Evolutionary conservation across 2,888 invertebrate species (phyloP).

Genomic region (Lepas anatifera): DNA sequence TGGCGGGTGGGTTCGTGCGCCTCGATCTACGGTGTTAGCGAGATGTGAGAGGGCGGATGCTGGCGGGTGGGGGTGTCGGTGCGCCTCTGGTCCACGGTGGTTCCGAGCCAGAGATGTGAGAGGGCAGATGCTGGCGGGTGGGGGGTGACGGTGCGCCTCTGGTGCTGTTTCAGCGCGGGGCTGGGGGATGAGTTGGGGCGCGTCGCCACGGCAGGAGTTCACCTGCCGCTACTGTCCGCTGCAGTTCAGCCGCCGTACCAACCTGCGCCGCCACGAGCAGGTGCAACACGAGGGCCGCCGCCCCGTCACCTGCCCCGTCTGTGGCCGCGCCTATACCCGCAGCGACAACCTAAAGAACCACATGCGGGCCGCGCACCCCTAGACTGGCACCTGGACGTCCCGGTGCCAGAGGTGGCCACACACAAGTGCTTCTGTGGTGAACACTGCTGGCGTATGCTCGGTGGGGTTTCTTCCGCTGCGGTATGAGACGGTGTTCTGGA

Average conservation of each 20-base stretch:
- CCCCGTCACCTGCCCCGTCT: neutral
- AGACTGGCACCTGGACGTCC: neutral
- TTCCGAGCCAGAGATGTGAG: too few relatives aligned
- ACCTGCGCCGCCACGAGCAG: constrained; percentile 10
- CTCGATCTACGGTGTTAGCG: too few relatives aligned
- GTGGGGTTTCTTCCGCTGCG: neutral
- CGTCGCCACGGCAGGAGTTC: neutral
- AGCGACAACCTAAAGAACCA: neutral
- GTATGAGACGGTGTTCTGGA: too few relatives aligned
- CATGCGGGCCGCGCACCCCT: neutral
- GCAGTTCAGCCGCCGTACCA: neutral
- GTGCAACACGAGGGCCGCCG: neutral
- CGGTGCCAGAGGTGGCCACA: too few relatives aligned
- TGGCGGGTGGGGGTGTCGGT: too few relatives aligned
- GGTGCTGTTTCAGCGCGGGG: neutral
- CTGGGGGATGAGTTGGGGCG: neutral
- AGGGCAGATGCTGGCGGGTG: too few relatives aligned
- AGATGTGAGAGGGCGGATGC: too few relatives aligned
- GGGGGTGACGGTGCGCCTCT: too few relatives aligned
- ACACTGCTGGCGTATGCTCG: too few relatives aligned
- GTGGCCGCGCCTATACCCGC: neutral
- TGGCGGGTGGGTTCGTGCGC: too few relatives aligned
- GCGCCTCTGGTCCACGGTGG: too few relatives aligned
- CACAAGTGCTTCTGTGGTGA: too few relatives aligned
- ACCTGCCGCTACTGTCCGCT: neutral